Base-by-base conservation (phyloP, 2,888 invertebrate species). In the Apoda limacodes region DNA sequence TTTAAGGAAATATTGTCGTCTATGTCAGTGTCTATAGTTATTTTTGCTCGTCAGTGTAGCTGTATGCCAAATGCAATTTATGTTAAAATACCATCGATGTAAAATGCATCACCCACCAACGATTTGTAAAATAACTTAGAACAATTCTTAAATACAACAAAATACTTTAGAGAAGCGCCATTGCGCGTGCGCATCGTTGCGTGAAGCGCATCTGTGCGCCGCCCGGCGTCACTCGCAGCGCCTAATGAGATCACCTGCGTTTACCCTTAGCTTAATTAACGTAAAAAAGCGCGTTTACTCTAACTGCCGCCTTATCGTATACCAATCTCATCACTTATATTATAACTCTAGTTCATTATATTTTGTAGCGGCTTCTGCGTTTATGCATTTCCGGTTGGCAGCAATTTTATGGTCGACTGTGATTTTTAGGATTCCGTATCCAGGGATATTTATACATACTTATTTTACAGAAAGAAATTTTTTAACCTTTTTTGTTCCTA, bases 261-360 rank as follows among this genome's bases (percentile, higher is more conserved):
- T 76, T 76, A 75, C 67, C 68, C 63, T 66, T 64, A 69, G 71
- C 74, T 78, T 80, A 78, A 80, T 80, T 78, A 80, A 76, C 70
- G 76, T 78, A 72, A 76, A 75, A 68, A 75, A 72, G 71, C 63
- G 55, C 76, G 72, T 75, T 76, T 76, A 76, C 63, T 68, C 60
- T 68, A 72, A 68, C 69, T 63, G 69, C 55, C 52, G 47, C 45
- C 56, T 71, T 75, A 76, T 76, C 76, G 57, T 53, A 32, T 39
- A 56, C n/a, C n/a, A 58, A 76, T 74, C 71, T 70, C 51, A 60
- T 59, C 65, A 57, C 64, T 66, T 69, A 72, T 74, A 70, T n/a
- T n/a, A 78, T 74, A 62, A 74, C 66, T 75, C 68, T 74, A 65
- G 70, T 75, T 76, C 72, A 75, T 76, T 74, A 76, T 76, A 76